Percentiles rank a stretch among this genome's conserved stretches.
Conservation (phyloP, 1,140 invertebrate genomes). For the Trichogramma pretiosum region DNA sequence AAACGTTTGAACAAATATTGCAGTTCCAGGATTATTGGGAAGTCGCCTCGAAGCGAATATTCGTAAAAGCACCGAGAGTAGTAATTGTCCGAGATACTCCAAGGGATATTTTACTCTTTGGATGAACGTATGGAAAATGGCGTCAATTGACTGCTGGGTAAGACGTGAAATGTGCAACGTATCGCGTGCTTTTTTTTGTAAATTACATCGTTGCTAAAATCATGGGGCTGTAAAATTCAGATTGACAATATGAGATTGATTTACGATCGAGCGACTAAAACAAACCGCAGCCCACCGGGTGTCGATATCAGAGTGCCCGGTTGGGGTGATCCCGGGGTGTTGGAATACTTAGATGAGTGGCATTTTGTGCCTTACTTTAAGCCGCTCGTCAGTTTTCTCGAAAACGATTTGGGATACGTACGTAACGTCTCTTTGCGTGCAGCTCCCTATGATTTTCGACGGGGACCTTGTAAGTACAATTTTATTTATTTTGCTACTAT, state of each 20-base stretch:
- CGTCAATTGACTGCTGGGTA: too few relatives aligned
- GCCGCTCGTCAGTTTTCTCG: constrained; percentile 69
- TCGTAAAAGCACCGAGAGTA: too few relatives aligned
- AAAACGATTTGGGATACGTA: constrained; percentile 65
- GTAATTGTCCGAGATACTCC: too few relatives aligned
- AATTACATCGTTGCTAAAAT: too few relatives aligned
- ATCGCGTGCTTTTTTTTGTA: too few relatives aligned
- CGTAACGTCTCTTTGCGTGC: constrained; percentile 75
- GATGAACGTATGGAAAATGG: too few relatives aligned
- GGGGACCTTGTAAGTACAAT: constrained; percentile 73
- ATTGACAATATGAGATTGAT: constrained; percentile 86
- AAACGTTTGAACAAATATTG: too few relatives aligned
- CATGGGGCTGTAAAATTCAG: too few relatives aligned
- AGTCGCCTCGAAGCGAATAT: too few relatives aligned
- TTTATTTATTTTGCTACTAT: background rate
- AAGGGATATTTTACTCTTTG: too few relatives aligned
- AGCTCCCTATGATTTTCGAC: constrained; percentile 95
- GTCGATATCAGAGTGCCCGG: constrained; percentile 79
- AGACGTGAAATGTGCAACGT: too few relatives aligned
- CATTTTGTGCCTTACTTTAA: constrained; percentile 76
- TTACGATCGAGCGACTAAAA: constrained; percentile 79
- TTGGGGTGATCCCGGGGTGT: constrained; percentile 76
- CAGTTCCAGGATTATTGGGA: too few relatives aligned
- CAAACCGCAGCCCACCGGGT: constrained; percentile 74
- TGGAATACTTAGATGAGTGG: constrained; percentile 89